Percentiles rank a stretch among this genome's conserved stretches.
phyloP scores from a whole-genome alignment of 2,888 invertebrate genomes.

The Dione vanillae region DNA sequence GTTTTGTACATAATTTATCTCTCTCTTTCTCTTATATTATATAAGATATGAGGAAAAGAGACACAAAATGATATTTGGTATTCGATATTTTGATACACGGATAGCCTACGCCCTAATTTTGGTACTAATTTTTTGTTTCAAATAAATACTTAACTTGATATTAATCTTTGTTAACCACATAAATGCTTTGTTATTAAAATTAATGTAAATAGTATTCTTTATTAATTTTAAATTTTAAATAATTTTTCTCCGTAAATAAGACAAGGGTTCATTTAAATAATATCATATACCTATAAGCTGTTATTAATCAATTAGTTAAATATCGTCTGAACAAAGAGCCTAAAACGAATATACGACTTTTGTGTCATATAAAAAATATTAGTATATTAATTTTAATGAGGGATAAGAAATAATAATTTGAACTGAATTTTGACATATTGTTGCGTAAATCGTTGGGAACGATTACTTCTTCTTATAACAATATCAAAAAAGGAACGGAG shows the following conservation, averaged over 20 bases:
- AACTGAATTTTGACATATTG: too few relatives aligned
- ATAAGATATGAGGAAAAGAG: conserved; percentile 11
- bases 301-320: too few relatives aligned
- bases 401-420: too few relatives aligned
- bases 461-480: too few relatives aligned
- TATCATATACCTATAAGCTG: too few relatives aligned
- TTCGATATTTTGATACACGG: conserved; percentile 30
- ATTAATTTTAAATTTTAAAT: neutral
- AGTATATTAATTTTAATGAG: too few relatives aligned
- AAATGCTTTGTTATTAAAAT: neutral
- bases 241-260: too few relatives aligned
- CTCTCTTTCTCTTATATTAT: conserved; percentile 21
- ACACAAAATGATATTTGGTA: conserved; percentile 23
- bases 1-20: conserved; percentile 22
- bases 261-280: too few relatives aligned
- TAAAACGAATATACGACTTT: neutral
- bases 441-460: too few relatives aligned
- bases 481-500: too few relatives aligned
- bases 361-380: neutral
- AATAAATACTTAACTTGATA: neutral
- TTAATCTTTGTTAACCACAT: neutral
- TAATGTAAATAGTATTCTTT: neutral
- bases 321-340: neutral
- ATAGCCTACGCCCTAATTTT: conserved; percentile 30
- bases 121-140: conserved; percentile 2